These are phyloP conservation scores for Pandemis heparana DNA, from an alignment of 2,888 invertebrate genomes.

Conservation along the genomic window DNA sequence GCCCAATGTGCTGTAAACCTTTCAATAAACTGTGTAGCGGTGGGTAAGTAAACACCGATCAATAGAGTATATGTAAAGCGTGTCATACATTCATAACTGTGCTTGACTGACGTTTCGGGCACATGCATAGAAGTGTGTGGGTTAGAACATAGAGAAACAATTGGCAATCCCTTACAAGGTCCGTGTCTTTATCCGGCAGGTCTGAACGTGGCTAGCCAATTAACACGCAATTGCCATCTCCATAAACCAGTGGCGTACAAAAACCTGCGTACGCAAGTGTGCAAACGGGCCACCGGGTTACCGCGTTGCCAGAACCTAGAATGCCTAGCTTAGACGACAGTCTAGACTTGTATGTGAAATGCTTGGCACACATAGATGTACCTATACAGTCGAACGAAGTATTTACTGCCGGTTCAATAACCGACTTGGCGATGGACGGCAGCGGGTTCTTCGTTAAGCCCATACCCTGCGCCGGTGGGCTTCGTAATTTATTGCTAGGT, in stretches of 20 bases:
- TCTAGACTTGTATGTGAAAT: slow-evolving; percentile 62
- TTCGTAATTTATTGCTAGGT: slow-evolving; percentile 4
- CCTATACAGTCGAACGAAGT: slow-evolving; percentile 31
- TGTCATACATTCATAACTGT: slow-evolving; percentile 5
- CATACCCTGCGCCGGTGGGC: not conserved
- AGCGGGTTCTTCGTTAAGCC: slow-evolving; percentile 2
- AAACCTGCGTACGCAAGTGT: slow-evolving; percentile 66
- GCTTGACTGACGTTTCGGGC: slow-evolving; percentile 20
- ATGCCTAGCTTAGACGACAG: slow-evolving; percentile 55
- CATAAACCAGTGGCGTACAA: slow-evolving; percentile 50
- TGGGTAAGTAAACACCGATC: not conserved
- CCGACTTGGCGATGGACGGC: slow-evolving; percentile 3
- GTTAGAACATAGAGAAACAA: not conserved
- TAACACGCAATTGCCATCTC: slow-evolving; percentile 55
- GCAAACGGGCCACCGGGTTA: slow-evolving; percentile 79
- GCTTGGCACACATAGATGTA: slow-evolving; percentile 58
- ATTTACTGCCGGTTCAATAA: slow-evolving; percentile 15
- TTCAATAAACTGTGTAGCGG: slow-evolving; percentile 3
- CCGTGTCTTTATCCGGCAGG: slow-evolving; percentile 21
- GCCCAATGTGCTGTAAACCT: slow-evolving; percentile 11
- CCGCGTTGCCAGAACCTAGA: slow-evolving; percentile 67
- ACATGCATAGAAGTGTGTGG: not conserved
- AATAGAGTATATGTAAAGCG: slow-evolving; percentile 29
- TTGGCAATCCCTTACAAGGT: not conserved
- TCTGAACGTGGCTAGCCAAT: slow-evolving; percentile 6